These are phyloP conservation scores for Hemistola chrysoprasaria DNA, from an alignment of 2,888 invertebrate species.

Conservation along the genomic window DNA sequence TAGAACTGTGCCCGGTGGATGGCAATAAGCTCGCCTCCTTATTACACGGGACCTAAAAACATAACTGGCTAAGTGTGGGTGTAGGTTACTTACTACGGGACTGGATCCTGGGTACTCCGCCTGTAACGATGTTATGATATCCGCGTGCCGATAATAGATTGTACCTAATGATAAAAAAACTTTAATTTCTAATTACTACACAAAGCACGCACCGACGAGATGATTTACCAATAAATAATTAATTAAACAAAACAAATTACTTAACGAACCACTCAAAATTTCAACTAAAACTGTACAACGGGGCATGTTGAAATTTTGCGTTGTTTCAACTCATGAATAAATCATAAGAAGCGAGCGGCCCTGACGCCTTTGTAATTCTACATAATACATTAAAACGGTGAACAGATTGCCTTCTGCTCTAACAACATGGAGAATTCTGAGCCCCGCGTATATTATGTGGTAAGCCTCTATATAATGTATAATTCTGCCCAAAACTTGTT, in stretches of 20 bases:
- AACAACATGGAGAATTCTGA: conserved; percentile 54
- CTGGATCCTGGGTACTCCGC: too few relatives aligned
- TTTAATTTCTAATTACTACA: neutral
- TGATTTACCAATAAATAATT: conserved; percentile 35
- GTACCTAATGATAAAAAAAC: neutral
- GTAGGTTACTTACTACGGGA: too few relatives aligned
- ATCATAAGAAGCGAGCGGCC: conserved; percentile 78
- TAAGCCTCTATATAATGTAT: conserved; percentile 12
- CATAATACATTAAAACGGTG: conserved; percentile 80
- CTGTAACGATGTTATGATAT: too few relatives aligned
- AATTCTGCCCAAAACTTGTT: conserved; percentile 12
- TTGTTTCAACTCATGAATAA: conserved; percentile 77
- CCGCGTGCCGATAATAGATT: too few relatives aligned
- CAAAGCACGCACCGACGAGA: conserved; percentile 12
- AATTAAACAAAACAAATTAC: conserved; percentile 56
- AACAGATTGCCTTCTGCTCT: conserved; percentile 78
- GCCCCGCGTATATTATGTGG: conserved; percentile 11
- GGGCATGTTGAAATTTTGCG: conserved; percentile 76
- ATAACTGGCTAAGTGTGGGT: too few relatives aligned
- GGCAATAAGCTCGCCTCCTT: too few relatives aligned
- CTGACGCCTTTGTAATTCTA: conserved; percentile 79
- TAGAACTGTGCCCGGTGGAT: too few relatives aligned
- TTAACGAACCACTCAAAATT: conserved; percentile 66
- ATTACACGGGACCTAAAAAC: too few relatives aligned
- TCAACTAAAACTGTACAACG: conserved; percentile 49